These are phyloP conservation scores for Eriocheir sinensis DNA, from an alignment of 1,140 invertebrate genomes.

Conservation along the genomic window DNA sequence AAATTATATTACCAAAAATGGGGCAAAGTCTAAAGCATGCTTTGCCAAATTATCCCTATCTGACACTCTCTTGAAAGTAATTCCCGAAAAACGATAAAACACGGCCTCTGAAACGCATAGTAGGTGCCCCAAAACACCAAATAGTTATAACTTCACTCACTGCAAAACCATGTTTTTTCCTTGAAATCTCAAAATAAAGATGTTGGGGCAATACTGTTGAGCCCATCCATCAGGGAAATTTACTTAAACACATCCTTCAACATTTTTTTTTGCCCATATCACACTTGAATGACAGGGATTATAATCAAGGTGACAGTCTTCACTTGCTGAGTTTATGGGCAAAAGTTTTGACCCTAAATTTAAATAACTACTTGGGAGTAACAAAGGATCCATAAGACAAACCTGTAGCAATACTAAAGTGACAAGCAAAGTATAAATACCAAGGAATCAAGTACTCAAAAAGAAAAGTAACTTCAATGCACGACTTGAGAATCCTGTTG, in stretches of 20 bases:
- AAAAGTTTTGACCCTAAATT: not conserved
- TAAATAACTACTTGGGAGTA: not conserved
- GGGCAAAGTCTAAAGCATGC: no score
- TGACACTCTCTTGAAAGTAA: no score
- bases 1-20: no score
- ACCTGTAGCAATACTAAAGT: not conserved
- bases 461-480: not conserved
- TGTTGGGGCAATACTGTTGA: no score
- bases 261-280: not conserved
- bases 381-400: constrained; percentile 2
- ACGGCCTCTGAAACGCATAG: no score
- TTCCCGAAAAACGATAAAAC: no score
- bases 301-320: not conserved
- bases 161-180: no score
- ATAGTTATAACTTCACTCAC: no score
- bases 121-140: no score
- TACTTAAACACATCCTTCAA: not conserved
- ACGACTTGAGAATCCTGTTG: constrained; percentile 1
- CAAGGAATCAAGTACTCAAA: not conserved
- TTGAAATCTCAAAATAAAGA: no score
- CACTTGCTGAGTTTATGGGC: not conserved
- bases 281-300: not conserved
- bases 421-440: not conserved
- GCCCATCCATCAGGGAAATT: no score
- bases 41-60: no score